A percentile compares a stretch with the other conserved stretches of the same genome.
Conservation (phyloP, 2,113 vertebrate species). For the Propithecus coquereli region DNA sequence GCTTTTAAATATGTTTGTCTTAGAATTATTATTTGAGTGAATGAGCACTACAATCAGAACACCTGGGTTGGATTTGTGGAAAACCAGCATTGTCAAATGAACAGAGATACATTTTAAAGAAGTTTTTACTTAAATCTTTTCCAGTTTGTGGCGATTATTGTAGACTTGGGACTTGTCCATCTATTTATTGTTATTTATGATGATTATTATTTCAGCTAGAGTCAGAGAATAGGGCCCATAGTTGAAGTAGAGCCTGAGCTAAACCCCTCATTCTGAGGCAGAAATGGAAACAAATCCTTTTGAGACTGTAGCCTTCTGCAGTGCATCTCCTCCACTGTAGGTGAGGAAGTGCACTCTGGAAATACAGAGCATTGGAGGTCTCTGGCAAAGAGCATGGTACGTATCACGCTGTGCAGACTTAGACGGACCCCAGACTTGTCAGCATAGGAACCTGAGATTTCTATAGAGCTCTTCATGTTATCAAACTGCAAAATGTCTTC, state of each 20-base stretch:
- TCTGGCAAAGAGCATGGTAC: not conserved
- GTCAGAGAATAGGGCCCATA: not conserved
- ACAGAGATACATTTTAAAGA: conserved; percentile 2
- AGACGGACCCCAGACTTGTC: not conserved
- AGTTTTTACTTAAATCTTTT: not conserved
- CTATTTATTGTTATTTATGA: conserved; percentile 29
- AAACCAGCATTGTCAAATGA: conserved; percentile 9
- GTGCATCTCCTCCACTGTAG: not conserved
- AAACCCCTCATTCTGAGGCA: conserved; percentile 20
- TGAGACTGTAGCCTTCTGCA: not conserved
- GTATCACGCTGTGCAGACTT: not conserved
- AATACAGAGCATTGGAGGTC: not conserved
- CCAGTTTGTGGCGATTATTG: not conserved
- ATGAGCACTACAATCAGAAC: not conserved
- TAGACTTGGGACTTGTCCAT: not conserved
- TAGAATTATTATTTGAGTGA: conserved; percentile 30
- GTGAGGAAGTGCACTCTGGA: not conserved
- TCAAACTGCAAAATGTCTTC: not conserved
- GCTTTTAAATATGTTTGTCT: conserved; percentile 46
- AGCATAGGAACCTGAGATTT: not conserved
- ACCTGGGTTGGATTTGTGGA: not conserved
- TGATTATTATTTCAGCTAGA: conserved; percentile 7
- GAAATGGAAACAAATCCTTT: not conserved
- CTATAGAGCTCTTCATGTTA: not conserved
- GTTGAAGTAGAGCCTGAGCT: not conserved